Percentiles rank a stretch among this genome's conserved stretches.
Evolutionary conservation across 2,888 invertebrate genomes (phyloP).

Genomic region (Heliconius ethilla): DNA sequence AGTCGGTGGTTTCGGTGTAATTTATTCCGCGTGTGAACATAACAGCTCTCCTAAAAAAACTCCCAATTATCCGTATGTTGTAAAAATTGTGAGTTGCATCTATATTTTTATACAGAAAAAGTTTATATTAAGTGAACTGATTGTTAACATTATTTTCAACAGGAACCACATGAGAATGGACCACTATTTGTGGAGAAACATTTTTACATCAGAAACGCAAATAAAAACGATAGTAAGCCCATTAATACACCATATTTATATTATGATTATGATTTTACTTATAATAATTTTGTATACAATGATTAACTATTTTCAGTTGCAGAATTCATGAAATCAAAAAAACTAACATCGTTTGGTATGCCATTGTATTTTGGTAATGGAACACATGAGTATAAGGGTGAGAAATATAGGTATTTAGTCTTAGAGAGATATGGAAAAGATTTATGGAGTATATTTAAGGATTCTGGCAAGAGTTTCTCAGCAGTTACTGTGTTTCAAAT

Average conservation of each 20-base stretch:
- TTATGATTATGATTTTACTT: background rate
- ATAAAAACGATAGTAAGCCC: conserved; percentile 85
- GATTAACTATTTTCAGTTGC: conserved; percentile 80
- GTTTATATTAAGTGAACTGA: background rate
- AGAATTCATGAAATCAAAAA: conserved; percentile 85
- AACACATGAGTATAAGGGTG: conserved; percentile 87
- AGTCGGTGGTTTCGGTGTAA: too few relatives aligned
- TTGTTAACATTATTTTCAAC: conserved; percentile 46
- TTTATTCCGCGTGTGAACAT: conserved; percentile 89
- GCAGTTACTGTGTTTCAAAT: conserved; percentile 88
- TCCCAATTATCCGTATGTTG: conserved; percentile 84
- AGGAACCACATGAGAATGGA: conserved; percentile 96
- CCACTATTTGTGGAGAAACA: conserved; percentile 97
- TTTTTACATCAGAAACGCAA: conserved; percentile 91
- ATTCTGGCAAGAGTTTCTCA: conserved; percentile 86
- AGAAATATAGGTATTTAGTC: conserved; percentile 93
- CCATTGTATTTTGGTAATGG: conserved; percentile 93
- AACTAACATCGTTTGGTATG: conserved; percentile 89
- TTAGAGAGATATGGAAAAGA: conserved; percentile 95
- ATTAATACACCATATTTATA: background rate
- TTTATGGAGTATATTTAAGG: conserved; percentile 88
- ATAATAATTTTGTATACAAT: background rate
- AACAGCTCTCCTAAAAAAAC: conserved; percentile 77
- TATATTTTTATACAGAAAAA: background rate
- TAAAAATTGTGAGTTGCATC: conserved; percentile 82